Conservation (phyloP, 2,797 vertebrate genomes). For the Enteromius unitaeniatus region DNA sequence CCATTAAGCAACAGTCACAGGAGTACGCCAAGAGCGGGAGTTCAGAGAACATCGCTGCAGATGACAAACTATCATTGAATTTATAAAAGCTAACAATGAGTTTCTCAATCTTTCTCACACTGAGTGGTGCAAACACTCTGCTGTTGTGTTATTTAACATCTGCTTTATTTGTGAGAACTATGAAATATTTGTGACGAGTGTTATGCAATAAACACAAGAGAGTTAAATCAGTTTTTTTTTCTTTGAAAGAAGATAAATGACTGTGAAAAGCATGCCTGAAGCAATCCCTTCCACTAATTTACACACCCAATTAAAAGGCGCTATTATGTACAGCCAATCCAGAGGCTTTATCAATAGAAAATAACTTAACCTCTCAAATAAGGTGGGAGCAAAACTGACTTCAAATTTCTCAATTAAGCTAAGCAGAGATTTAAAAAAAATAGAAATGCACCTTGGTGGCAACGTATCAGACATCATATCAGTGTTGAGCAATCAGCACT, state of each 20-base stretch:
- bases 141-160: conserved; percentile 13
- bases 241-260: conserved; percentile 25
- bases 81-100: conserved; percentile 41
- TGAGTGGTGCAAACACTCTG: neutral
- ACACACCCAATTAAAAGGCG: conserved; percentile 23
- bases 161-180: neutral
- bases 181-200: neutral
- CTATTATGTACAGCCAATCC: conserved; percentile 3
- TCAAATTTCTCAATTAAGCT: conserved; percentile 25
- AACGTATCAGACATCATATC: conserved; percentile 43
- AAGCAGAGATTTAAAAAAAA: neutral
- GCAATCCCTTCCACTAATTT: conserved; percentile 17
- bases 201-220: neutral
- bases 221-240: neutral
- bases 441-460: conserved; percentile 16
- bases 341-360: conserved; percentile 37
- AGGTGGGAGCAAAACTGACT: neutral
- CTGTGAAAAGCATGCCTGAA: conserved; percentile 12
- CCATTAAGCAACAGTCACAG: conserved; percentile 67
- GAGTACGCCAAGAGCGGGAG: conserved; percentile 39
- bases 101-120: conserved; percentile 5
- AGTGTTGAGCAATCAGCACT: conserved; percentile 36
- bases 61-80: conserved; percentile 42
- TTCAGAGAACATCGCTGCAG: conserved; percentile 33
- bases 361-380: conserved; percentile 17